Base-by-base conservation (phyloP, 2,888 invertebrate species). In the Bembecia ichneumoniformis region DNA sequence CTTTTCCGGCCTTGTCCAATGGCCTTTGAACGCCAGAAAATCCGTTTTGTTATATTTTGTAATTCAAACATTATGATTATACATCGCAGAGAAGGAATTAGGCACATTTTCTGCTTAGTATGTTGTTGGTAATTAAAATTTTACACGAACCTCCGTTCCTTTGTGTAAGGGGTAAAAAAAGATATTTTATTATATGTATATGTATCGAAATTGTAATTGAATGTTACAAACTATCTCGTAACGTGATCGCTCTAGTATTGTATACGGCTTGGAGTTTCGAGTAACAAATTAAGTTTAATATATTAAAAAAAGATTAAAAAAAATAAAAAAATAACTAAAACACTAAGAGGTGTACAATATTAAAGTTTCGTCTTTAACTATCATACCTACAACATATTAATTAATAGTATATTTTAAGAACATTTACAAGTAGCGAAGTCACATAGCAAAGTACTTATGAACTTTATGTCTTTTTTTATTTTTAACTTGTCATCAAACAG, bases 291-390 rank as follows among this genome's bases (percentile, higher is more conserved):
- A 80, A 78, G 75, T 66, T 78, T 74, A 67, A 70, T 68, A 74
- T 74, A 74, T 64, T 59, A 58, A 64, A 61, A 63, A 66, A 71
- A 64, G 57, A 59, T 61, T 67, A 66, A 68, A 48, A 60, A 59
- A 59, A 66, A 76, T 74, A 77, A 79, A 80, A 74, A 74, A 65
- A 66, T 60, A 59, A 63, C 59, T 58, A 63, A 60, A 66, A 60
- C 63, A 68, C 81, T 77, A 77, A 81, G 82, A 68, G 75, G 81
- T 82, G 80, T 83, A 84, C 84, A 82, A 82, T 83, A 82, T 82
- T 82, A 78, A 76, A 81, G 80, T 74, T 68, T 70, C 71, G 71
- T 77, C 73, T 73, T 77, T 74, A 74, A 20, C 68, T 66, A 62
- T 66, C 63, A 64, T 72, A 70, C 67, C 72, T 64, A 64, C 66